Evolutionary conservation across 1,140 invertebrate genomes (phyloP), one percentile per base, ranked within the genome.

Genomic region (Bombus soroeensis): DNA sequence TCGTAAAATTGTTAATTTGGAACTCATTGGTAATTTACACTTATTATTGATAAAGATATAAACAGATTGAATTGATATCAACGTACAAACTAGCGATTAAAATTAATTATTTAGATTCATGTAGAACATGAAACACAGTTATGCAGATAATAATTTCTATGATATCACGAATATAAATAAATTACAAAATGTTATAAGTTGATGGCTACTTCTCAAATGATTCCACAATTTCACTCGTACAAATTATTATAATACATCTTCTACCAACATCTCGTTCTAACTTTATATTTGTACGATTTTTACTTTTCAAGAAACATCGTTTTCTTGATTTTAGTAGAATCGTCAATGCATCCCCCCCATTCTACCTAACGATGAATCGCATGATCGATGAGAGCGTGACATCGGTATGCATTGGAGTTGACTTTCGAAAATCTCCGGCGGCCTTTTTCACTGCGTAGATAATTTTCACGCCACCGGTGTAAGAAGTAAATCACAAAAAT

Each of bases 401-500:
- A 85, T 85, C 84, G 87, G 73, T 91, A 87, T 85, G 87, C 88
- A 88, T 89, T 70, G 81, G 70, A 83, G 85, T 83, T 71, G 86
- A 89, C 82, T 87, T 83, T 84, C 72, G 75, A 73, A 83, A 87
- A 89, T 74, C 57, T n/a, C 28, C 28, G 37, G 28, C 37, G 47
- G 53, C 75, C 87, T 80, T 87, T 82, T 86, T 75, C 78, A 64
- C 53, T 34, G 81, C 47, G 79, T 80, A 39, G 78, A 81, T 85
- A 87, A 79, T 81, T 82, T 79, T 78, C 43, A 76, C 83, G 71
- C 80, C 73, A 85, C 41, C 77, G 76, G 86, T 82, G 86, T 93
- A 93, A 94, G 93, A 90, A 94, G 93, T 94, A 94, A 94, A 94
- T 94, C 93, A 94, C 89, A 90, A 90, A 94, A 94, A 94, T 93